A percentile compares a stretch with the other conserved stretches of the same genome.
These are phyloP conservation scores for Neosilurus hyrtlii DNA, from an alignment of 2,797 vertebrate species.

Conservation along the genomic window DNA sequence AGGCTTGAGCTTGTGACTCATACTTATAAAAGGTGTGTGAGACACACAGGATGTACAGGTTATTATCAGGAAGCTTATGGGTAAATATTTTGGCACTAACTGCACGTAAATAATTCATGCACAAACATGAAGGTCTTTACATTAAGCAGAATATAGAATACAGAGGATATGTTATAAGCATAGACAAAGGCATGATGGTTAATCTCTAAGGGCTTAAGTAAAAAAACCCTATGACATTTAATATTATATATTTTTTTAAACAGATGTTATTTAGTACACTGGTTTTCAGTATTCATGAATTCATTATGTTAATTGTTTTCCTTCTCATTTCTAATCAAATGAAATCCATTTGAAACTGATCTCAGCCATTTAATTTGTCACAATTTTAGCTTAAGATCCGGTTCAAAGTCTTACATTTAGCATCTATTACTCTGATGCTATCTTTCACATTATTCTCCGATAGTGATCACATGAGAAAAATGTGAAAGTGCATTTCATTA, in stretches of 20 bases:
- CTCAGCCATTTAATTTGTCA: no score
- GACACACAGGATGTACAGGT: background rate
- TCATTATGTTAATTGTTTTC: background rate
- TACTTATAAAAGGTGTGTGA: slow-evolving; percentile 1
- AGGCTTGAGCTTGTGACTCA: slow-evolving; percentile 18
- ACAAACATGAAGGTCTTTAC: background rate
- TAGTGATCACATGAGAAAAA: background rate
- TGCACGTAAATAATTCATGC: slow-evolving; percentile 1
- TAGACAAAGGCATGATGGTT: background rate
- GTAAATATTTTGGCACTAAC: background rate
- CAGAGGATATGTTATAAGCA: no score
- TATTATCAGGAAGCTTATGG: background rate
- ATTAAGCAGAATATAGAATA: background rate
- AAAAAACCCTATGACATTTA: no score
- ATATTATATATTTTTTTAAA: no score
- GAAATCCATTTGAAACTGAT: background rate
- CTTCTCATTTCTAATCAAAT: background rate
- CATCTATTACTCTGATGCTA: background rate
- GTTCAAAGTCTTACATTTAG: background rate
- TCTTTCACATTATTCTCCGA: background rate
- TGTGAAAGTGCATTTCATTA: background rate
- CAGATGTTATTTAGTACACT: no score
- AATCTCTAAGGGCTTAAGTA: background rate
- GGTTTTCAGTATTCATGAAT: background rate
- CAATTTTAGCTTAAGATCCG: background rate